A percentile compares a stretch with the other conserved stretches of the same genome.
Evolutionary conservation across 2,797 vertebrate species (phyloP).

Genomic region (Oreochromis grahami): DNA sequence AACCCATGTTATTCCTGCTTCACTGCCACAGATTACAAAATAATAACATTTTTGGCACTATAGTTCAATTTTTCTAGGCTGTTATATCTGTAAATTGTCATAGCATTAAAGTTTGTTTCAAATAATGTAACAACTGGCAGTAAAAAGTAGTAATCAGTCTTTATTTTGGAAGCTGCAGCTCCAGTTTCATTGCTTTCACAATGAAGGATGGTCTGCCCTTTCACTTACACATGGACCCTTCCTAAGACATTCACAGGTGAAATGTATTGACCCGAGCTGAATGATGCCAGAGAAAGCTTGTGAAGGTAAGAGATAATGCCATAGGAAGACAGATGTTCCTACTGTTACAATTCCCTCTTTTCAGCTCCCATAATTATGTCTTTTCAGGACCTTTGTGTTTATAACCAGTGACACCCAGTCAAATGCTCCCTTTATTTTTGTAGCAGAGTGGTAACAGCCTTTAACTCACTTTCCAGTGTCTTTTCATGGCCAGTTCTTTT

Average conservation of each 20-base stretch:
- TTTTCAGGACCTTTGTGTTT: slow-evolving; percentile 1
- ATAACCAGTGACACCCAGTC: slow-evolving; percentile 43
- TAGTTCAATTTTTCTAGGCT: background rate
- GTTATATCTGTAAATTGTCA: background rate
- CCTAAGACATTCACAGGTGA: slow-evolving; percentile 22
- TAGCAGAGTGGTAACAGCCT: slow-evolving; percentile 14
- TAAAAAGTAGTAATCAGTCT: background rate
- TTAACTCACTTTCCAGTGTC: slow-evolving; percentile 46
- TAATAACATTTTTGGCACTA: background rate
- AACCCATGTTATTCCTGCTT: background rate
- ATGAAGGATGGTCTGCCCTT: background rate
- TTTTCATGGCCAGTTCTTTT: slow-evolving; percentile 59
- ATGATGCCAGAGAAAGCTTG: slow-evolving; percentile 19
- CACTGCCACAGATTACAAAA: background rate
- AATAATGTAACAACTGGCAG: background rate
- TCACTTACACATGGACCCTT: background rate
- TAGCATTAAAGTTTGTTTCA: background rate
- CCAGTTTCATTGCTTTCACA: background rate
- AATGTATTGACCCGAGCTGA: slow-evolving; percentile 26
- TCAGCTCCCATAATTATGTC: slow-evolving; percentile 26
- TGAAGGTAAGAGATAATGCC: slow-evolving; percentile 25
- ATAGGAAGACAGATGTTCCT: slow-evolving; percentile 34
- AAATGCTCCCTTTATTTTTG: slow-evolving; percentile 40
- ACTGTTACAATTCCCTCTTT: background rate
- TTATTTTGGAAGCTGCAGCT: background rate